Evolutionary conservation across 1,140 invertebrate genomes (phyloP).

Genomic region (Zaprionus inermis): DNA sequence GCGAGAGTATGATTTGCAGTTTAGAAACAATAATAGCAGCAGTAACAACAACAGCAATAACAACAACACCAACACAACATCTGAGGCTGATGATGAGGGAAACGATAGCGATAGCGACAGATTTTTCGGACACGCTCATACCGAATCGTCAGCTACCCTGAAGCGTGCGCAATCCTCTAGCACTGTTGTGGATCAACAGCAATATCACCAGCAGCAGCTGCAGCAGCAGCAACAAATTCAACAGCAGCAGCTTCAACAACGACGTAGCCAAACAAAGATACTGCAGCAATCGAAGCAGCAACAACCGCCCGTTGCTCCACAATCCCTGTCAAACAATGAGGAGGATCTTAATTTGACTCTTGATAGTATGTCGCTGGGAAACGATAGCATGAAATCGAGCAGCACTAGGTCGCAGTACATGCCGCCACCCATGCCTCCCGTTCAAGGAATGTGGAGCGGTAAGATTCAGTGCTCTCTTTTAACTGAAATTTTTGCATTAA

Average conservation of each 20-base stretch:
- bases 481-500: background rate
- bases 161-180: conserved; percentile 59
- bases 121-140: conserved; percentile 58
- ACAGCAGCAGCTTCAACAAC: conserved; percentile 24
- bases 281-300: conserved; percentile 6
- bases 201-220: conserved; percentile 35
- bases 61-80: conserved; percentile 58
- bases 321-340: conserved; percentile 53
- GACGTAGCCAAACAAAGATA: conserved; percentile 26
- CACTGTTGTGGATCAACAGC: conserved; percentile 63
- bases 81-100: conserved; percentile 77
- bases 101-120: conserved; percentile 75
- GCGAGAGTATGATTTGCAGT: conserved; percentile 71
- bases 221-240: conserved; percentile 19
- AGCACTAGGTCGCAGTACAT: conserved; percentile 79
- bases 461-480: background rate
- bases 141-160: conserved; percentile 60
- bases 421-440: conserved; percentile 78
- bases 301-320: conserved; percentile 21
- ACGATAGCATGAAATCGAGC: conserved; percentile 77
- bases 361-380: conserved; percentile 72
- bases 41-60: conserved; percentile 19
- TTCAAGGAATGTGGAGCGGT: conserved; percentile 70
- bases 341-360: conserved; percentile 64
- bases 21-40: conserved; percentile 47